Evolutionary conservation across 2,797 vertebrate species (phyloP).

Genomic region (Triplophysa bombifrons): DNA sequence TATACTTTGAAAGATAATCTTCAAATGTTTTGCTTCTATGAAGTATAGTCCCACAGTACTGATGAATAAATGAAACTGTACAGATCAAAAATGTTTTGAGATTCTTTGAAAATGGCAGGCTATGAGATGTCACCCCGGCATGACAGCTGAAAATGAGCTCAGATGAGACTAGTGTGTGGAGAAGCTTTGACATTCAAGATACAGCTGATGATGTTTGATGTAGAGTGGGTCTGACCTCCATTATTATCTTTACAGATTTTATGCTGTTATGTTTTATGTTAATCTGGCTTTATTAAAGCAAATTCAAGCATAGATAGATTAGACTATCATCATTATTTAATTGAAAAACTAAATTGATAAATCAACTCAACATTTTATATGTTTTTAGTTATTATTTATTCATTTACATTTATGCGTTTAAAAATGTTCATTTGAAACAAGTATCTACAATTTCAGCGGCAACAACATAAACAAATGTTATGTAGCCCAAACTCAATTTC

Average conservation of each 20-base stretch:
- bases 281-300: neutral
- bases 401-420: too few relatives aligned
- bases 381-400: too few relatives aligned
- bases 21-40: conserved; percentile 36
- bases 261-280: neutral
- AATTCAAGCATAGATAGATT: neutral
- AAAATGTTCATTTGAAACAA: too few relatives aligned
- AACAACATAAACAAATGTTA: too few relatives aligned
- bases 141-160: conserved; percentile 14
- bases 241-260: neutral
- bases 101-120: conserved; percentile 11
- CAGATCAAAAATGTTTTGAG: conserved; percentile 23
- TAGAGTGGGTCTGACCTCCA: neutral
- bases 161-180: conserved; percentile 23
- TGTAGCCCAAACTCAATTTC: too few relatives aligned
- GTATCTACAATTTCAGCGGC: too few relatives aligned
- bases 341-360: neutral
- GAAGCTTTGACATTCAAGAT: neutral
- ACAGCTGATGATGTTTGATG: neutral
- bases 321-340: neutral
- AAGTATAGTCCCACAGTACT: conserved; percentile 27
- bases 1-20: conserved; percentile 36
- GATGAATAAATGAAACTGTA: conserved; percentile 48
- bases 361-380: too few relatives aligned
- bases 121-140: conserved; percentile 26